Base-by-base conservation (phyloP, 2,888 invertebrate species). In the Agonopterix subpropinquella region DNA sequence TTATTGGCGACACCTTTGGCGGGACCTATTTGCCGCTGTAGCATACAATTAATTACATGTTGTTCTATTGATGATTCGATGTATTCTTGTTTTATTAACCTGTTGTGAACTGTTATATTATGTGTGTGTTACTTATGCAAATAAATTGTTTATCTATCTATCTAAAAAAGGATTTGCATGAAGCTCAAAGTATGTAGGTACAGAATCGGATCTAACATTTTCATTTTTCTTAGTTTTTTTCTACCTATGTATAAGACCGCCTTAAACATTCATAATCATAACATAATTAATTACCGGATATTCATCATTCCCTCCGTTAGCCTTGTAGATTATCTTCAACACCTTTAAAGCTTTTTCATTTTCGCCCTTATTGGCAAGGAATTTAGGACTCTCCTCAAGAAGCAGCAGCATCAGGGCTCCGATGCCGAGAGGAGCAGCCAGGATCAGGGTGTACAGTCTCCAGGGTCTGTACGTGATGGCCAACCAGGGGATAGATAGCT, bases 361-460 rank as follows among this genome's bases (percentile, higher is more conserved):
- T 48, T 89, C 77, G 0, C 92, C 92, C 54, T 89, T 90, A 15
- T 91, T 89, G 5, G 92, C 85, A 49, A 92, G 77, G 66, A 92
- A 95, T 70, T 94, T 94, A 0, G 95, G 95, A 58, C 93, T 95
- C 70, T 95, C 95, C 0, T 94, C 92, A 36, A 92, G 77, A 42
- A 73, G 80, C 0, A 83, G 65, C 37, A 92, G 74, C 49, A 91
- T 80, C 0, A 91, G 8, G 0, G 91, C 90, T 43, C 94, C 90
- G 0, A 92, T 36, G 0, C 75, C 78, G 4, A 80, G 49, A 0
- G 76, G 73, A 0, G 73, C 11, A 0, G 80, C 69, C 50, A 77
- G 47, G 0, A 67, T 55, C 0, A 92, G 74, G 0, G 94, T 76
- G 52, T 92, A 91, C 8, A 94, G 64, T 11, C 95, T 88, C 95